phyloP scores from a whole-genome alignment of 2,113 vertebrate species.

The Riparia riparia region DNA sequence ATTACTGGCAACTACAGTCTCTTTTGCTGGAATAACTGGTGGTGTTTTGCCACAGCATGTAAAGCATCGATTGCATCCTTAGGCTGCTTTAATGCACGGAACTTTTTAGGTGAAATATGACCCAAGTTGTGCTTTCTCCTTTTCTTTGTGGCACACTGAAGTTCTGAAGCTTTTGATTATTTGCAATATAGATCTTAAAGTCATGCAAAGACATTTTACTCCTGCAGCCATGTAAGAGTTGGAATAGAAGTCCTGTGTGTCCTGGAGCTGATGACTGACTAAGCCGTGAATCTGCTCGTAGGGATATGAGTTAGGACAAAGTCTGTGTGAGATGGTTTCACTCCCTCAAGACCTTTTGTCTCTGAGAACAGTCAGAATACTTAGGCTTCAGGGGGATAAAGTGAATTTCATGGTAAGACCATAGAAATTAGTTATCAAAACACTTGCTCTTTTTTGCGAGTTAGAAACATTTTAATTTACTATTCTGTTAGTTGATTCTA shows the following conservation, averaged over 20 bases:
- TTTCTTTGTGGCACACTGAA: neutral
- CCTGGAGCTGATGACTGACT: neutral
- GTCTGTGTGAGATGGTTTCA: neutral
- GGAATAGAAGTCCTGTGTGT: neutral
- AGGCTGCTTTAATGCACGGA: neutral
- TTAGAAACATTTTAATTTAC: neutral
- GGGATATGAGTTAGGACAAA: fast-evolving
- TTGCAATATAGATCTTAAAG: neutral
- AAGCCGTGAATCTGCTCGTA: neutral
- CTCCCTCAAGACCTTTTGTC: neutral
- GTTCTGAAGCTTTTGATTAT: neutral
- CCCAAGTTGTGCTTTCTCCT: neutral
- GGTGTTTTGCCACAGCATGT: neutral
- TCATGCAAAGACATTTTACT: neutral
- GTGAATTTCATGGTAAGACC: neutral
- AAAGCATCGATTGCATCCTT: neutral
- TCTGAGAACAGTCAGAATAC: neutral
- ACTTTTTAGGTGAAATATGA: neutral
- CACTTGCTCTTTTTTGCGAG: neutral
- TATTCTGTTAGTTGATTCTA: neutral
- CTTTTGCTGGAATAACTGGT: neutral
- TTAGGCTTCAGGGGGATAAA: neutral
- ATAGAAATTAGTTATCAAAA: neutral
- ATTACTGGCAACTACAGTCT: neutral
- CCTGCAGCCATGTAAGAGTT: neutral